A percentile compares a stretch with the other conserved stretches of the same genome.
These are phyloP conservation scores for Rhagoletis zephyria DNA, from an alignment of 1,140 invertebrate genomes.

Conservation along the genomic window DNA sequence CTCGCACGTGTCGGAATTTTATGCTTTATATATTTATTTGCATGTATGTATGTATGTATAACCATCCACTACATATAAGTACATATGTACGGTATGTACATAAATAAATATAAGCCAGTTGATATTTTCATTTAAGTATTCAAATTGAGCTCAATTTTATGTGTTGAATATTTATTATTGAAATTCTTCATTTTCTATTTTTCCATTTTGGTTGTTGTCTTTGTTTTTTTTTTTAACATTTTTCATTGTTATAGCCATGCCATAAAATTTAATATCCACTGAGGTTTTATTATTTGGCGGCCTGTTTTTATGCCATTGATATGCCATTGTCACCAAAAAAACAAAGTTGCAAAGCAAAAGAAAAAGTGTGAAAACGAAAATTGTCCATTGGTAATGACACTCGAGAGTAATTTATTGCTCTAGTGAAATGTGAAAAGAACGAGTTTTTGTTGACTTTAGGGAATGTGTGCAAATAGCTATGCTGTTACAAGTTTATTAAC, in stretches of 20 bases:
- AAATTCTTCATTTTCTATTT: neutral
- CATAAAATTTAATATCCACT: neutral
- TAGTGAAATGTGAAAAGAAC: neutral
- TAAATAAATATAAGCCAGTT: neutral
- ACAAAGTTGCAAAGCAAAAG: neutral
- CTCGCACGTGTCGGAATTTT: neutral
- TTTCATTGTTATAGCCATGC: neutral
- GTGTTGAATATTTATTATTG: constrained; percentile 29
- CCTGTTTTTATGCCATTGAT: neutral
- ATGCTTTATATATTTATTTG: too few species aligned
- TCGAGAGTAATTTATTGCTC: neutral
- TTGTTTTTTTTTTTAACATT: neutral
- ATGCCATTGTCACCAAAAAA: neutral
- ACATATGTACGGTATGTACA: too few species aligned
- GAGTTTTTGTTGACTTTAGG: neutral
- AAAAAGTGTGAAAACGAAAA: neutral
- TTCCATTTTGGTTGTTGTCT: too few species aligned
- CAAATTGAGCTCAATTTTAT: neutral
- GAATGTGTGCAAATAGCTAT: neutral
- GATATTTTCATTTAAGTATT: constrained; percentile 16
- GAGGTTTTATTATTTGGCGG: neutral
- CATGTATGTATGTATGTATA: too few species aligned
- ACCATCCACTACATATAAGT: too few species aligned
- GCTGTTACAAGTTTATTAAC: too few species aligned
- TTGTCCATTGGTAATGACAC: neutral